A percentile compares a stretch with the other conserved stretches of the same genome.
Evolutionary conservation across 2,113 vertebrate genomes (phyloP).

Genomic region (Suncus etruscus): DNA sequence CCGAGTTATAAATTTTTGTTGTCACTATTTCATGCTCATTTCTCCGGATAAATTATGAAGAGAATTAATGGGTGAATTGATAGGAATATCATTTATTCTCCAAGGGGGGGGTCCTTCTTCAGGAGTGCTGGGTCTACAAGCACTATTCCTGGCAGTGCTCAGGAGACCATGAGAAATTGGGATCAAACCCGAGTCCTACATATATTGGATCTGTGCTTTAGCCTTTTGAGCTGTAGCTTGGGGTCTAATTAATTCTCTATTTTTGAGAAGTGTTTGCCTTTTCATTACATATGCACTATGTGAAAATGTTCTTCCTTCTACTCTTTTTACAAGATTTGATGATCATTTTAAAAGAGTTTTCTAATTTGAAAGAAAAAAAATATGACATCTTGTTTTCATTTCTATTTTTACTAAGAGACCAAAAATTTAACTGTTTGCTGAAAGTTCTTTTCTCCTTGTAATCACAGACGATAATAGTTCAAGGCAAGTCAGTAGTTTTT

Average conservation of each 20-base stretch:
- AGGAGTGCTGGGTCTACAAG: no score
- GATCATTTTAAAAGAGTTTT: background rate
- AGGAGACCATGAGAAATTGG: background rate
- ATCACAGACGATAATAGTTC: constrained; percentile 8
- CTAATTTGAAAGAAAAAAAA: constrained; percentile 34
- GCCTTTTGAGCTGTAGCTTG: background rate
- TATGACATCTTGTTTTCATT: constrained; percentile 8
- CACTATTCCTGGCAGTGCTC: no score
- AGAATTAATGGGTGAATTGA: background rate
- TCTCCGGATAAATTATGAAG: constrained; percentile 15
- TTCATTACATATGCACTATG: background rate
- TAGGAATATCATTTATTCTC: no score
- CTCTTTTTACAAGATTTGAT: background rate
- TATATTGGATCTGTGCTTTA: no score
- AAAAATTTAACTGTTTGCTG: constrained; percentile 19
- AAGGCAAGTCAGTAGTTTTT: background rate
- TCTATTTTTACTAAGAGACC: constrained; percentile 16
- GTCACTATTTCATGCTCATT: background rate
- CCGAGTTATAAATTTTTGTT: no score
- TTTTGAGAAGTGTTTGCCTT: background rate
- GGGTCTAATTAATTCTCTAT: background rate
- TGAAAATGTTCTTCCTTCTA: constrained; percentile 1
- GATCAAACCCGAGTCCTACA: background rate
- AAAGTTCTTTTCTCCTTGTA: constrained; percentile 45
- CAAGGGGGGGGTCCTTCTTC: no score